Evolutionary conservation across 2,888 invertebrate genomes (phyloP).

Genomic region (Caenorhabditis panamensis): DNA sequence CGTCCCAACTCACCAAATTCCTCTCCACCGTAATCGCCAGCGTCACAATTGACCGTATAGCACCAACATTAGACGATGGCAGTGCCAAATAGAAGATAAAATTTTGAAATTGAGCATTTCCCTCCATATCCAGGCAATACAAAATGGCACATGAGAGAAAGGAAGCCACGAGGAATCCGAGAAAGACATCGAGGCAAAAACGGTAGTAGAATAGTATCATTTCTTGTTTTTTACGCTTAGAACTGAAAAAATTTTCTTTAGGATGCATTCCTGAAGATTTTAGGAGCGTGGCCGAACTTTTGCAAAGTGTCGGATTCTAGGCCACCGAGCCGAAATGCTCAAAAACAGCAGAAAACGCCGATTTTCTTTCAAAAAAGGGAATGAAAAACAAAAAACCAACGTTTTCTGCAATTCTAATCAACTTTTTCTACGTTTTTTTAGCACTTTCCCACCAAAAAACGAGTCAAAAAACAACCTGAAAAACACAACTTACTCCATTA

Average conservation of each 20-base stretch:
- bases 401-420: too few species aligned
- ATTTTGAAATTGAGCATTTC: conserved; percentile 9
- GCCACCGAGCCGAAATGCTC: background rate
- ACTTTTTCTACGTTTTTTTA: too few species aligned
- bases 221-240: conserved; percentile 16
- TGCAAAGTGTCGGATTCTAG: background rate
- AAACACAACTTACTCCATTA: conserved; percentile 6
- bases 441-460: background rate
- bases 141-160: conserved; percentile 12
- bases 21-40: conserved; percentile 29
- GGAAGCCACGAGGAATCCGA: conserved; percentile 14
- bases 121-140: conserved; percentile 3
- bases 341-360: background rate
- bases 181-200: conserved; percentile 23
- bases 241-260: conserved; percentile 15
- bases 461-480: background rate
- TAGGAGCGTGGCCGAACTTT: background rate
- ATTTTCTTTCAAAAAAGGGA: too few species aligned
- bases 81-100: conserved; percentile 36
- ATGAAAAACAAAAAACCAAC: too few species aligned
- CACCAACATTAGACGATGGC: conserved; percentile 43
- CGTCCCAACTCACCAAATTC: conserved; percentile 11
- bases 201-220: conserved; percentile 38
- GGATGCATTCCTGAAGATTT: background rate
- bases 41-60: conserved; percentile 17